Percentiles rank a stretch among this genome's conserved stretches.
phyloP scores from a whole-genome alignment of 2,797 vertebrate genomes.

The Phyllotis vaccarum region DNA sequence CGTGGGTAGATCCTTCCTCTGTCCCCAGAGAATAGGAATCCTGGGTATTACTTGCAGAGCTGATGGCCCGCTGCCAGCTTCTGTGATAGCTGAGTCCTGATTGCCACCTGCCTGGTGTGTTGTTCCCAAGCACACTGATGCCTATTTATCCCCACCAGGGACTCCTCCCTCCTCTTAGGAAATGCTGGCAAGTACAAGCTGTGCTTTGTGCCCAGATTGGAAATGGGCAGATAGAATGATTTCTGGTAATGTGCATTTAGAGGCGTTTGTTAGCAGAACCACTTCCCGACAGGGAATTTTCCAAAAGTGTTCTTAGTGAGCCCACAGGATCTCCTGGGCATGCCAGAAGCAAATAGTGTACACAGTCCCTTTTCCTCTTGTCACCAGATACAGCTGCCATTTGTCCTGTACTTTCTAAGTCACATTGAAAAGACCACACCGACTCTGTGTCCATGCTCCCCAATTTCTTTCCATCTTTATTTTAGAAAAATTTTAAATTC shows the following conservation, averaged over 20 bases:
- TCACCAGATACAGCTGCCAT: background rate
- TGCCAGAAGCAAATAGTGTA: background rate
- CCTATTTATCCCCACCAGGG: background rate
- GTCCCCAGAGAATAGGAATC: background rate
- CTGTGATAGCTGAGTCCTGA: background rate
- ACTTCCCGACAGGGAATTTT: too few relatives aligned
- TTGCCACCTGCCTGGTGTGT: background rate
- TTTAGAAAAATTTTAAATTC: too few relatives aligned
- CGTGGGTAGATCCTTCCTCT: rapidly evolving
- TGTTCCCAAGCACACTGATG: background rate
- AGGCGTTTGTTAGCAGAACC: background rate
- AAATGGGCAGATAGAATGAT: background rate
- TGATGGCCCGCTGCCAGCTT: background rate
- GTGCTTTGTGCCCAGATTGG: background rate
- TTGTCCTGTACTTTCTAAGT: background rate
- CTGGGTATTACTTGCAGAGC: background rate
- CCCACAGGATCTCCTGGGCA: background rate
- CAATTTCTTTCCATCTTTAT: background rate
- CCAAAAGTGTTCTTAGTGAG: background rate
- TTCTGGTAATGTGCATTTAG: background rate
- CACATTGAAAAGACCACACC: background rate
- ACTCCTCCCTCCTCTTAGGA: slow-evolving; percentile 35
- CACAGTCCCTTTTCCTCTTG: background rate
- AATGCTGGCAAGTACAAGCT: background rate
- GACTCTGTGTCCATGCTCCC: background rate